Conservation (phyloP, 2,113 vertebrate genomes). For the Dascyllus trimaculatus region DNA sequence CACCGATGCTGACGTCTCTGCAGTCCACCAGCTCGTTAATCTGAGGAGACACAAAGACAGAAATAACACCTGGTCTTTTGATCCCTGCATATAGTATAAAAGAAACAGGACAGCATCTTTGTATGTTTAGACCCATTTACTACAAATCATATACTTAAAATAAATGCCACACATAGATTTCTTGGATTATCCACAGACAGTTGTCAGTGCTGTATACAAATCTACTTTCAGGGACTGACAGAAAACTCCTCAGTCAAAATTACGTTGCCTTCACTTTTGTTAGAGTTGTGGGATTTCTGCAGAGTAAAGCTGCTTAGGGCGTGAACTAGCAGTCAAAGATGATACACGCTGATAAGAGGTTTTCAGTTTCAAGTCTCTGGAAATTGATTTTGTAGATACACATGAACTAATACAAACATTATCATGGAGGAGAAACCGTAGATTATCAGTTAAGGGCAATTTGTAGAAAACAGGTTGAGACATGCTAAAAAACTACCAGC, state of each 20-base stretch:
- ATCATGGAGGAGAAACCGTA: background rate
- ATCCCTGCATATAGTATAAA: background rate
- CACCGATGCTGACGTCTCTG: conserved; percentile 93
- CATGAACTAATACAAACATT: background rate
- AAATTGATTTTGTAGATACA: background rate
- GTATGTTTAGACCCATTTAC: background rate
- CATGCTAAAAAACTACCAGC: background rate
- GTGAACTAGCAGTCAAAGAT: too few species aligned
- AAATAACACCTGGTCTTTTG: conserved; percentile 34
- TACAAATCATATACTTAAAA: background rate
- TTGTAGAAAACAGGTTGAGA: background rate
- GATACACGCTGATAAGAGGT: background rate
- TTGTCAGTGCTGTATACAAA: background rate
- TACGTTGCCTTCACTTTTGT: too few species aligned
- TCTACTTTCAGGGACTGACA: background rate
- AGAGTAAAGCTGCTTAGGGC: too few species aligned
- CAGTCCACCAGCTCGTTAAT: conserved; percentile 99
- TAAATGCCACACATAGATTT: background rate
- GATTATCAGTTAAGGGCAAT: too few species aligned
- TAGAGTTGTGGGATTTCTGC: too few species aligned
- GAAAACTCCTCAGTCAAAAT: too few species aligned
- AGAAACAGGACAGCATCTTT: background rate
- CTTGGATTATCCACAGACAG: background rate
- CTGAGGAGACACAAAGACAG: conserved; percentile 78
- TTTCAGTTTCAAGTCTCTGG: background rate